These are phyloP conservation scores for Orbicella faveolata DNA, from an alignment of 64 coral and sea anemone species.

Conservation along the genomic window DNA sequence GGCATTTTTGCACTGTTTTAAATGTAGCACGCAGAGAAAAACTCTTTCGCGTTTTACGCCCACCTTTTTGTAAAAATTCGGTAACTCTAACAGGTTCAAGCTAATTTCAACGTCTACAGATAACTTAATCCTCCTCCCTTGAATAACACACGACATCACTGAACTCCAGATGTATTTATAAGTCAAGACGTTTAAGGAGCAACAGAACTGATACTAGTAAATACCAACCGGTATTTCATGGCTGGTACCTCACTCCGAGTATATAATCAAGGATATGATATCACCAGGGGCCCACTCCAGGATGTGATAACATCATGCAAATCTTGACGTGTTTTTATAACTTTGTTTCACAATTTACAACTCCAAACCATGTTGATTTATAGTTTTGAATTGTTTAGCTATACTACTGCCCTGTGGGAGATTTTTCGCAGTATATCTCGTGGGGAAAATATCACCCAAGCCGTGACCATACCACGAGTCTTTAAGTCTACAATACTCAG, in stretches of 20 bases:
- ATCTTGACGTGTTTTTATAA: neutral
- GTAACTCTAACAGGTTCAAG: neutral
- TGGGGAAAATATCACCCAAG: neutral
- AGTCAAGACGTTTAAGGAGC: neutral
- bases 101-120: neutral
- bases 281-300: neutral
- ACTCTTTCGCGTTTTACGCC: neutral
- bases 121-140: neutral
- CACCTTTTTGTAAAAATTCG: neutral
- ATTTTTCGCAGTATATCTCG: neutral
- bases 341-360: neutral
- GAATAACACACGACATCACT: neutral
- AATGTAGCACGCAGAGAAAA: conserved; percentile 7
- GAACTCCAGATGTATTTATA: neutral
- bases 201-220: neutral
- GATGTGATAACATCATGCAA: neutral
- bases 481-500: neutral
- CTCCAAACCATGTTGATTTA: neutral
- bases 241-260: neutral
- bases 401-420: neutral
- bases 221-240: conserved; percentile 2
- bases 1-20: conserved; percentile 5
- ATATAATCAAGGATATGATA: neutral
- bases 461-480: neutral
- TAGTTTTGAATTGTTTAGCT: neutral